Conservation (phyloP, 2,113 vertebrate species). For the Nanorana parkeri region DNA sequence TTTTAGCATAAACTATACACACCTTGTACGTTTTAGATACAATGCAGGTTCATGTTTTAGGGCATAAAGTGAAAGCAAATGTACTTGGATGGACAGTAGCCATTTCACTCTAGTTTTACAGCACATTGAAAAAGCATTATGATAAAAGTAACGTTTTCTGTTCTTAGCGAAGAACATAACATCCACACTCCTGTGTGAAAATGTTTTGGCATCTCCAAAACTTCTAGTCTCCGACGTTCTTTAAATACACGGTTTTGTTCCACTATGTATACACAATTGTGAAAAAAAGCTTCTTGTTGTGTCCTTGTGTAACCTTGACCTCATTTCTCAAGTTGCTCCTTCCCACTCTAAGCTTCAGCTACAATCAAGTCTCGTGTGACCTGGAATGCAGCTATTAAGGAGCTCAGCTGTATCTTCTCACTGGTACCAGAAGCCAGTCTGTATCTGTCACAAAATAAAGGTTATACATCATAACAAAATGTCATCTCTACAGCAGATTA, state of each 20-base stretch:
- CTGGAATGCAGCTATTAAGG: slow-evolving; percentile 94
- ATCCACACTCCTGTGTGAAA: neutral
- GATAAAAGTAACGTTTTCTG: no score
- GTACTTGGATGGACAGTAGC: no score
- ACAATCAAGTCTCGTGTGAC: slow-evolving; percentile 90
- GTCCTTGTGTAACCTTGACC: slow-evolving; percentile 35
- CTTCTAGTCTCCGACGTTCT: slow-evolving; percentile 4
- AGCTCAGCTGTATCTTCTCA: slow-evolving; percentile 96
- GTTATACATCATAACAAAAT: no score
- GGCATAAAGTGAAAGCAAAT: no score
- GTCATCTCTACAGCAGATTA: no score
- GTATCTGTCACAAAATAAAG: slow-evolving; percentile 74
- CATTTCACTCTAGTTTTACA: no score
- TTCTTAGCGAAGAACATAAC: neutral
- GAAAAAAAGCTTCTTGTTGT: neutral
- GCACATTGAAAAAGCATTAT: no score
- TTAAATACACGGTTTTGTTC: neutral
- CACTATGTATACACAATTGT: no score
- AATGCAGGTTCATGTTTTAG: no score
- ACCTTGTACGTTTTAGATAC: no score
- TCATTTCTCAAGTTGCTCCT: slow-evolving; percentile 8
- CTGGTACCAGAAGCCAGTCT: slow-evolving; percentile 88
- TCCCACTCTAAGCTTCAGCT: slow-evolving; percentile 76
- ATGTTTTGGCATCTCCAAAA: slow-evolving; percentile 1
- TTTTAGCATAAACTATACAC: no score